Conservation (phyloP, 1,140 invertebrate species). For the Pogonomyrmex barbatus region DNA sequence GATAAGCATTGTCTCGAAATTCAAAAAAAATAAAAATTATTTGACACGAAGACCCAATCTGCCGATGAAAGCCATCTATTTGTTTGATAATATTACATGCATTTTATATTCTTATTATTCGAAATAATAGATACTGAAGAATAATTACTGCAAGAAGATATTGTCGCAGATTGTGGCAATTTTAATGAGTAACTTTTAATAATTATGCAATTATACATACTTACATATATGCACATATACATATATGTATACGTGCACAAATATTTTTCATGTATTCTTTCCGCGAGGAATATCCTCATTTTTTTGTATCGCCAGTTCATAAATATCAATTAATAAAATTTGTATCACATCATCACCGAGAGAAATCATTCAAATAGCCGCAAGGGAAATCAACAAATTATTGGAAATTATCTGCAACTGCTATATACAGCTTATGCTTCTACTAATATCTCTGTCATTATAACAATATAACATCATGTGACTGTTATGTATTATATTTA, state of each 20-base stretch:
- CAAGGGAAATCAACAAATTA: conserved; percentile 25
- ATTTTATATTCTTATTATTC: no score
- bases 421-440: not conserved
- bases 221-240: not conserved
- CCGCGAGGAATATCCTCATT: not conserved
- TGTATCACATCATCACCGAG: not conserved
- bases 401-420: not conserved
- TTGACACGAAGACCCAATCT: no score
- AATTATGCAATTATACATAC: no score
- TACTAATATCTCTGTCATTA: not conserved
- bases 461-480: conserved; percentile 5
- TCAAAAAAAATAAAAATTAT: no score
- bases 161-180: no score
- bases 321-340: conserved; percentile 19
- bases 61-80: no score
- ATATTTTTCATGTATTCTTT: not conserved
- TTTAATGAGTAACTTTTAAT: no score
- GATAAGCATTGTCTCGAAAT: no score
- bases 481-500: not conserved
- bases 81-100: no score
- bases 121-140: no score
- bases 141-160: no score
- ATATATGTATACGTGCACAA: not conserved
- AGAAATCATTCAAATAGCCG: not conserved
- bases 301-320: not conserved